Percentiles rank a stretch among this genome's conserved stretches.
phyloP scores from a whole-genome alignment of 53 echinoderm and acorn worm species.

The Astropecten irregularis region DNA sequence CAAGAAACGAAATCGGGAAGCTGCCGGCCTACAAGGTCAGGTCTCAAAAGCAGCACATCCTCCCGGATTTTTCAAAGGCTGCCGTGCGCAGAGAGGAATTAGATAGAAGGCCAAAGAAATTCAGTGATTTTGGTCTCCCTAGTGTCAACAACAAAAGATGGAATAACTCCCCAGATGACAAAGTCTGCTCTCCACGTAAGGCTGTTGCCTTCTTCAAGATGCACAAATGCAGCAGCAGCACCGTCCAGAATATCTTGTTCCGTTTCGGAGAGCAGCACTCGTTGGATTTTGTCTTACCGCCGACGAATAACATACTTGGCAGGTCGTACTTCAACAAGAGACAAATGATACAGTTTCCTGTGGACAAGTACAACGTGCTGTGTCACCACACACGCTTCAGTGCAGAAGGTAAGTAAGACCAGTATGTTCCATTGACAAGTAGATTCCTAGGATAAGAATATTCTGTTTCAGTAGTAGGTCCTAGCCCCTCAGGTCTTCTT shows the following conservation, averaged over 20 bases:
- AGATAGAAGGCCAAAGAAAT: too few species aligned
- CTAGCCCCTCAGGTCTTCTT: neutral
- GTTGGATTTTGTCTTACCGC: constrained; percentile 85
- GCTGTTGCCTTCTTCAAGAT: constrained; percentile 88
- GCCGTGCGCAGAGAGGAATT: neutral
- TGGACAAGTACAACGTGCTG: constrained; percentile 81
- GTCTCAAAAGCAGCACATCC: neutral
- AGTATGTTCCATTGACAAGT: neutral
- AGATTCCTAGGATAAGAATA: neutral
- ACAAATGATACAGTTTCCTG: constrained; percentile 53
- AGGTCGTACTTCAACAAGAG: constrained; percentile 45
- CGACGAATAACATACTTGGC: constrained; percentile 56
- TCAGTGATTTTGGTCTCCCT: neutral
- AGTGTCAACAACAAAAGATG: neutral
- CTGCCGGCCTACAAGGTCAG: neutral
- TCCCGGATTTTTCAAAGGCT: neutral
- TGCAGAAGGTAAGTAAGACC: constrained; percentile 62
- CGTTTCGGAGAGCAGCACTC: constrained; percentile 70
- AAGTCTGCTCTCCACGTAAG: constrained; percentile 18
- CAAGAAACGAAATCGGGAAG: neutral
- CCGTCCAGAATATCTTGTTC: constrained; percentile 90
- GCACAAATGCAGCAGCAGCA: constrained; percentile 95
- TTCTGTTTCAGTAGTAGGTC: neutral
- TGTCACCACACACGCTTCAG: constrained; percentile 85
- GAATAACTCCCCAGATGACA: neutral